Percentiles rank a stretch among this genome's conserved stretches.
These are phyloP conservation scores for Galendromus occidentalis DNA, from an alignment of 1,140 invertebrate genomes.

Conservation along the genomic window DNA sequence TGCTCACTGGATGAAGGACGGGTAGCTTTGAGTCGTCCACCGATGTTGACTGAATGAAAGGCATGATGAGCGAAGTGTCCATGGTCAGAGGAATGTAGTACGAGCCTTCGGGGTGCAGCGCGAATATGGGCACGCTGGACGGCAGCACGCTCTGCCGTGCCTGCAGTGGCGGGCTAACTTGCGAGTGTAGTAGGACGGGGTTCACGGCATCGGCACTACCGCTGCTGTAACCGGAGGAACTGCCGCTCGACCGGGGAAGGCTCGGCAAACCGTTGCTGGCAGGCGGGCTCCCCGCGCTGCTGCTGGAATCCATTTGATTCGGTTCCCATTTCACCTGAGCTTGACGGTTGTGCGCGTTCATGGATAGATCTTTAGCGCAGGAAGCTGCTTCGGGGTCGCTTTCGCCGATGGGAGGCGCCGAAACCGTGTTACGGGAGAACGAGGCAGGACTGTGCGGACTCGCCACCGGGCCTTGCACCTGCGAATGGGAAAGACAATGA, in stretches of 20 bases:
- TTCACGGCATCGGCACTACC: conserved; percentile 12
- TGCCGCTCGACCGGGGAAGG: conserved; percentile 14
- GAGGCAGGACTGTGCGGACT: neutral
- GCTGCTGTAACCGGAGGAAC: conserved; percentile 19
- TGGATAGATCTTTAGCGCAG: neutral
- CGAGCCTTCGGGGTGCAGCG: conserved; percentile 58
- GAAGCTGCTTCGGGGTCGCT: neutral
- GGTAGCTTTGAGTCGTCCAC: conserved; percentile 29
- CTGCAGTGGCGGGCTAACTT: conserved; percentile 1
- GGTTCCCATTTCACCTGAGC: conserved; percentile 12
- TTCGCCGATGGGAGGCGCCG: conserved; percentile 3
- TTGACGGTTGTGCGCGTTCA: neutral
- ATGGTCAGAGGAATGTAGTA: conserved; percentile 78
- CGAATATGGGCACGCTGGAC: conserved; percentile 48
- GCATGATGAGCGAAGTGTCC: conserved; percentile 48
- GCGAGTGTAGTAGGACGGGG: neutral
- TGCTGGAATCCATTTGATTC: conserved; percentile 16
- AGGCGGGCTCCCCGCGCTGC: conserved; percentile 17
- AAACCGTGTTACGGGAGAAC: conserved; percentile 15
- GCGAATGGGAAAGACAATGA: no score
- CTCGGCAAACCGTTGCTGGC: neutral
- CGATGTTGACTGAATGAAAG: conserved; percentile 37
- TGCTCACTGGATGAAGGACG: conserved; percentile 68
- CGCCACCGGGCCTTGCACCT: conserved; percentile 7
- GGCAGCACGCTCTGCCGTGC: conserved; percentile 11